Evolutionary conservation across 2,113 vertebrate genomes (phyloP).

Genomic region (Protobothrops flavoviridis): DNA sequence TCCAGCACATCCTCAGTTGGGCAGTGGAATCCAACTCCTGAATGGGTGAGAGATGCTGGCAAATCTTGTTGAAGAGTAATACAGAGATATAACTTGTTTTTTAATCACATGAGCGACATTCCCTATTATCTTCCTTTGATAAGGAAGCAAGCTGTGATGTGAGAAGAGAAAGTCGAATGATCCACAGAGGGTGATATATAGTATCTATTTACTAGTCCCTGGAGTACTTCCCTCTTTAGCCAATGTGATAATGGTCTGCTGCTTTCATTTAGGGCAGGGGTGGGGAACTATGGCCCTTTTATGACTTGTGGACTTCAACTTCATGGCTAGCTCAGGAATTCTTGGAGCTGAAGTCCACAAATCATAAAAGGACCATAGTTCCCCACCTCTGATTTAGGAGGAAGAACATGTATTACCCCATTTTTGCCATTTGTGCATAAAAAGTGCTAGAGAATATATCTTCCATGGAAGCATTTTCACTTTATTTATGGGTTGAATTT

Average conservation of each 20-base stretch:
- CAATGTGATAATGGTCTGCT: neutral
- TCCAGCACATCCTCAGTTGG: constrained; percentile 79
- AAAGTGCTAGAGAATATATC: neutral
- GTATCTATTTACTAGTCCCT: neutral
- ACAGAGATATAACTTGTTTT: neutral
- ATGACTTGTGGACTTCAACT: neutral
- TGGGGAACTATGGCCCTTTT: neutral
- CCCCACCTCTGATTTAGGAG: neutral
- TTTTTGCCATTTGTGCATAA: neutral
- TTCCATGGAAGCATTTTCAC: neutral
- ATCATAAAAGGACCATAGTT: neutral
- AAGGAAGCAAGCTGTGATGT: neutral
- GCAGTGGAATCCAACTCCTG: constrained; percentile 86
- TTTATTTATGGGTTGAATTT: neutral
- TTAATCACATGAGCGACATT: neutral
- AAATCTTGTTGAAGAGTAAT: too few relatives aligned
- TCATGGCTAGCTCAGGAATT: neutral
- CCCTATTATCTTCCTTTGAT: neutral
- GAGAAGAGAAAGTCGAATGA: neutral
- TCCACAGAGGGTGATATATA: neutral
- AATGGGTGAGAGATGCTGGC: constrained; percentile 81
- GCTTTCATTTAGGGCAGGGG: neutral
- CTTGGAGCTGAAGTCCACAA: neutral
- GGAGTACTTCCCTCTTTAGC: neutral
- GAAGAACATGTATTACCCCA: neutral